Base-by-base conservation (phyloP, 2,797 vertebrate genomes). In the Acrossocheilus wenchowensis region DNA sequence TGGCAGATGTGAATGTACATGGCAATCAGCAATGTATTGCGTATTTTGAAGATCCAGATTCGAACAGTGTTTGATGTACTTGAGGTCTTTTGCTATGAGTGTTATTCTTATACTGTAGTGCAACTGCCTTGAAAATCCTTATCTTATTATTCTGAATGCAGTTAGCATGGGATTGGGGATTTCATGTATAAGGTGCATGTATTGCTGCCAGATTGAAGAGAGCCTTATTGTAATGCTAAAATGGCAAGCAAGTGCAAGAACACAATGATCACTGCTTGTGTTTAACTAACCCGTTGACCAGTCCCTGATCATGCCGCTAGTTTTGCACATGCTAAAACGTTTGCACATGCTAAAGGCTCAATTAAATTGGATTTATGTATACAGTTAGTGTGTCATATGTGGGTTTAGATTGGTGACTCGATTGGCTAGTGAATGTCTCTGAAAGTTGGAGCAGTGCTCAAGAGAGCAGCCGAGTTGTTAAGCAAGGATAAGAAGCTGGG, bases 351-450 rank as follows among this genome's bases (percentile, higher is more conserved):
- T 72, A 71, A 84, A 79, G 19, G 86, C 45, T 78, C 7, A 15
- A 45, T 83, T 81, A 6, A 39, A 87, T 90, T 89, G 89, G 89
- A 91, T 92, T 94, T 95, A 94, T 94, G 93, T 94, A 94, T 93
- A 92, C 90, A 91, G 91, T 92, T 84, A 82, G 71, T 73, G 87
- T 91, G 88, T 91, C 81, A 87, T 89, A 89, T 89, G 83, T 82
- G 86, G 88, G 90, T 84, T 80, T 43, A 36, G 74, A 80, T 21
- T 57, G 72, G 64, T 36, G 60, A 71, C n/a, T 71, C 9, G 41
- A 64, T 50, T 74, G 84, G 84, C 54, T 64, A 34, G 19, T 19
- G 54, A 72, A 62, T 80, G 54, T 64, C 77, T 85, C 41, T 81
- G 68, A 73, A 81, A 81, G 77, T n/a, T 62, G 75, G 39, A 79